phyloP scores from a whole-genome alignment of 2,113 vertebrate genomes.

The Plectropomus leopardus region DNA sequence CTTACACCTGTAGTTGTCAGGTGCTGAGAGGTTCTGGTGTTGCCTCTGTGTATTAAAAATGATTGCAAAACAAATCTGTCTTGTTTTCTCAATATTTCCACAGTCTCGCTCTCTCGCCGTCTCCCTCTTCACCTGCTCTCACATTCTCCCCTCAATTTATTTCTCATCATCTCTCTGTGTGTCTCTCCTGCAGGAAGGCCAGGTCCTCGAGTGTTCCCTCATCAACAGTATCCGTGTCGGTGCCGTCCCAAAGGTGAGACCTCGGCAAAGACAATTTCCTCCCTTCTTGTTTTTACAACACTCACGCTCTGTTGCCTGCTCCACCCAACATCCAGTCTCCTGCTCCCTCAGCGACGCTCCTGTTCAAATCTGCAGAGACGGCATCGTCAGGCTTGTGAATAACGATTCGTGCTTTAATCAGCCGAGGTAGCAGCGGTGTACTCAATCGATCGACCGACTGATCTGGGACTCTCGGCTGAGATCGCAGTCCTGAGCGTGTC shows the following conservation, averaged over 20 bases:
- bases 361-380: conserved; percentile 18
- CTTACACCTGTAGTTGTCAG: background rate
- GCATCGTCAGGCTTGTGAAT: background rate
- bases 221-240: conserved; percentile 97
- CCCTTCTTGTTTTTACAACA: conserved; percentile 23
- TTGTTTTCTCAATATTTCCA: conserved; percentile 2
- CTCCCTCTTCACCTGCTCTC: background rate
- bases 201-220: conserved; percentile 97
- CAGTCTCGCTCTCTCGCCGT: background rate
- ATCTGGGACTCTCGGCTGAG: conserved; percentile 25
- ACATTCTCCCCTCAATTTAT: background rate
- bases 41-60: background rate
- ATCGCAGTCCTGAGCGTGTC: conserved; percentile 17
- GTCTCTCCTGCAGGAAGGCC: conserved; percentile 89
- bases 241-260: conserved; percentile 92
- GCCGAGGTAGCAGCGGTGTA: background rate
- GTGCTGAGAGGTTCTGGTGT: background rate
- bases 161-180: background rate
- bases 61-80: background rate
- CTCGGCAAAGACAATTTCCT: conserved; percentile 35
- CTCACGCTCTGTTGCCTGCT: background rate
- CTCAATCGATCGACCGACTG: conserved; percentile 28
- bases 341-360: conserved; percentile 1
- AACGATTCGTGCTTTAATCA: conserved; percentile 37
- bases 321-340: background rate